A percentile compares a stretch with the other conserved stretches of the same genome.
phyloP scores from a whole-genome alignment of 37 sponge, comb jelly and placozoan species.

The Geodia barretti region DNA sequence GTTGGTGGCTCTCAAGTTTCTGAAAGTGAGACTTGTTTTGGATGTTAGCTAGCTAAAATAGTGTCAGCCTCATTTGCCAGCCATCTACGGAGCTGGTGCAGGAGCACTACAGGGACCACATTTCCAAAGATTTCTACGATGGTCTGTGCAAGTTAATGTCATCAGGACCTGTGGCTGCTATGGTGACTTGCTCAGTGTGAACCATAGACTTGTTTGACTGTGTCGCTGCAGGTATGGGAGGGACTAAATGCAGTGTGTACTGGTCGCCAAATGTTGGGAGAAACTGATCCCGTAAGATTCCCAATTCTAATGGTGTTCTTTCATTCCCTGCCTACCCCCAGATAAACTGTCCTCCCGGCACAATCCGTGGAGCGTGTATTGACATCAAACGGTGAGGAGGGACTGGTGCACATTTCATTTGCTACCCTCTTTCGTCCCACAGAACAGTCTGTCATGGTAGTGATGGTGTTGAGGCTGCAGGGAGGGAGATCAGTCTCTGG shows the following conservation, averaged over 20 bases:
- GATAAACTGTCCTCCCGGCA: constrained; percentile 87
- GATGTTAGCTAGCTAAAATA: no score
- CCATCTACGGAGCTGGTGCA: constrained; percentile 69
- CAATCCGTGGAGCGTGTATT: constrained; percentile 96
- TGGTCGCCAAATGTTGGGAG: constrained; percentile 93
- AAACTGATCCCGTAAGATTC: constrained; percentile 94
- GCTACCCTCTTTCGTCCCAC: no score
- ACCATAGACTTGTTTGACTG: not conserved
- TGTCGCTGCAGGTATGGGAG: constrained; percentile 81
- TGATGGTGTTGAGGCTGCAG: constrained; percentile 92
- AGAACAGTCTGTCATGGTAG: constrained; percentile 97
- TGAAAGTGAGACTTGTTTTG: constrained; percentile 65
- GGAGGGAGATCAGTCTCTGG: constrained; percentile 95
- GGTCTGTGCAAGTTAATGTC: constrained; percentile 89
- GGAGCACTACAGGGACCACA: constrained; percentile 89
- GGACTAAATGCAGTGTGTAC: constrained; percentile 84
- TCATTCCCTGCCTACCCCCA: constrained; percentile 23
- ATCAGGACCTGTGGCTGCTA: constrained; percentile 87
- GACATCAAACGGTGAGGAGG: constrained; percentile 89
- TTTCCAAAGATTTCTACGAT: constrained; percentile 71
- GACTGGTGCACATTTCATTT: no score
- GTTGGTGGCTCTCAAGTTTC: constrained; percentile 90
- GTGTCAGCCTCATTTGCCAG: no score
- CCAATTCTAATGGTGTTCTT: no score
- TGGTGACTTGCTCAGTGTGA: constrained; percentile 69